Evolutionary conservation across 2,113 vertebrate genomes (phyloP).

Genomic region (Semicossyphus pulcher): DNA sequence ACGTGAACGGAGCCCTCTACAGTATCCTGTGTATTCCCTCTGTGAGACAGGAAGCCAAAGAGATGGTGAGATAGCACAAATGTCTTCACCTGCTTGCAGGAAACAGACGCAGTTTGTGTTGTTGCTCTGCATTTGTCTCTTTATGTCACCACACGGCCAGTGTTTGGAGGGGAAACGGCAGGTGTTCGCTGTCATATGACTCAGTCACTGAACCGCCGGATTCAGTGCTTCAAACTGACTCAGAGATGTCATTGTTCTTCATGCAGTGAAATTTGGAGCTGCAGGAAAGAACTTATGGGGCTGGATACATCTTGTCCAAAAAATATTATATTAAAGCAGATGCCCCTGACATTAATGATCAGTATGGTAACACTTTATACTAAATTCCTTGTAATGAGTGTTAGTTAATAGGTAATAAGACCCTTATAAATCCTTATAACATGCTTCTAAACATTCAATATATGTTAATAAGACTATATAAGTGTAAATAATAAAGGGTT

Average conservation of each 20-base stretch:
- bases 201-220: background rate
- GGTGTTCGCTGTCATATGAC: slow-evolving; percentile 8
- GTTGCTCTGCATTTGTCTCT: slow-evolving; percentile 28
- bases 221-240: background rate
- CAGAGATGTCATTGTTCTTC: too few species aligned
- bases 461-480: too few species aligned
- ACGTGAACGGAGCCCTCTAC: slow-evolving; percentile 95
- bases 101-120: slow-evolving; percentile 48
- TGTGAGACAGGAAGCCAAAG: slow-evolving; percentile 92
- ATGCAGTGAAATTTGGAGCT: background rate
- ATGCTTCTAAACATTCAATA: too few species aligned
- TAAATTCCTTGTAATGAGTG: too few species aligned
- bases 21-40: slow-evolving; percentile 91
- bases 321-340: too few species aligned
- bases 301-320: background rate
- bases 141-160: slow-evolving; percentile 11
- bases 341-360: too few species aligned
- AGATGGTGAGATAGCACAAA: slow-evolving; percentile 89
- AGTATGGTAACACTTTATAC: too few species aligned
- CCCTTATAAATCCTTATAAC: too few species aligned
- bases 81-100: slow-evolving; percentile 40
- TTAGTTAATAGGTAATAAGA: too few species aligned
- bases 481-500: too few species aligned
- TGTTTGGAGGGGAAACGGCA: slow-evolving; percentile 15
- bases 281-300: too few species aligned